Base-by-base conservation (phyloP, 2,113 vertebrate species). In the Talpa occidentalis region DNA sequence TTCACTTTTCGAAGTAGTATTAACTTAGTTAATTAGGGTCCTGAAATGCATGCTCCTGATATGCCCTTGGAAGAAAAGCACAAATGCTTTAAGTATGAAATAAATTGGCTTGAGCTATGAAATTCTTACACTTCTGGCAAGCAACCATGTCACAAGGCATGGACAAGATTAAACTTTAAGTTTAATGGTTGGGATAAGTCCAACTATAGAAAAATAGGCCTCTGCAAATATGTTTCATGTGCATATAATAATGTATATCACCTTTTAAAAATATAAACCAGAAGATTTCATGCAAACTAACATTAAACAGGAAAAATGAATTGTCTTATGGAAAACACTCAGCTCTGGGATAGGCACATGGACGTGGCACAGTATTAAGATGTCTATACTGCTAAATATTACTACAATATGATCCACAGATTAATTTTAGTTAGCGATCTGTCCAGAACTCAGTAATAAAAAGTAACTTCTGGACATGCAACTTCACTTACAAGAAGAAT, bases 31-130 rank as follows among this genome's bases (percentile, higher is more conserved):
- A 47, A 74, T 86, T 85, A 92, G 81, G 42, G 72, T 78, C 56
- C 59, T 54, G n/a, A 82, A 94, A 88, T 47, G 52, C 2, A 86
- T 85, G 67, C 9, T 32, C 42, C n/a, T 86, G 52, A 90, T 52
- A 56, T 35, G 22, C 15, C 70, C 30, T 91, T 72, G 37, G 52
- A 84, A 78, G 47, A 59, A 83, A 95, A 89, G 30, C 78, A 62
- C 8, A 80, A 92, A 81, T 96, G 78, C 78, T 95, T 67, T 66
- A 92, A 93, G 79, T 80, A 90, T 67, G 69, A 92, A 97, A 62
- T 92, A 76, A 83, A 81, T 87, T 83, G 80, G 49, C 80, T 92
- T 85, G 42, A 89, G 30, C 78, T 80, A 72, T 42, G 67, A 96
- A 77, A 81, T 92, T 94, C 12, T 85, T 93, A 49, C 59, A 52